Evolutionary conservation across 2,888 invertebrate species (phyloP), one percentile per base, ranked within the genome.

Genomic region (Volucella inanis): DNA sequence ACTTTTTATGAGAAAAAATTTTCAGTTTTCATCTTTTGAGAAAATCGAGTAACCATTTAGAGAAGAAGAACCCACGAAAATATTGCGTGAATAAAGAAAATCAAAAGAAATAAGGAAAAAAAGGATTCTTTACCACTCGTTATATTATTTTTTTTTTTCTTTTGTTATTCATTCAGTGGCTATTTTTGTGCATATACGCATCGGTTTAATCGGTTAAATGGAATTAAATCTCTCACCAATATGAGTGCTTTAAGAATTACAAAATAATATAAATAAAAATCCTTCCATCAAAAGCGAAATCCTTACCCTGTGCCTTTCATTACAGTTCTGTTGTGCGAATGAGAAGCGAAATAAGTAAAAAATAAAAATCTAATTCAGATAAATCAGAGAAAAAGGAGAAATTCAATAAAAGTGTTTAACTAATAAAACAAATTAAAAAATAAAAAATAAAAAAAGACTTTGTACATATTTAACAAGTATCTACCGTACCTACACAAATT

Each of bases 21-120:
- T 87, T 74, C 74, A 71, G 77, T 78, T 87, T 78, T 82, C 68
- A 74, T 78, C 80, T 61, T 78, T 49, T 31, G 31, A 70, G 70
- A 82, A 72, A 77, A 72, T 82, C 62, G 78, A 54, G 78, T 74
- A 59, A 47, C 50, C 71, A 62, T 43, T 76, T 61, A 61, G 61
- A 74, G 62, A 59, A 49, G 61, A 74, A 55, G 62, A 62, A 22
- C 64, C 65, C 41, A 87, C 57, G 67, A 78, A 77, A 70, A 68
- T 62, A 76, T 76, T 81, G 74, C 85, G 64, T 87, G 62, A 74
- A 68, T 31, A 31, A 31, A 31, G 31, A 31, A 31, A 31, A 22
- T 22, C 22, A 22, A 3, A 22, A 22, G 22, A 4, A 31, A 52
- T 50, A 31, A 31, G 47, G 50, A 38, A 49, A 31, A 43, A 45